These are phyloP conservation scores for Oxyura jamaicensis DNA, from an alignment of 2,113 vertebrate genomes.

Conservation along the genomic window DNA sequence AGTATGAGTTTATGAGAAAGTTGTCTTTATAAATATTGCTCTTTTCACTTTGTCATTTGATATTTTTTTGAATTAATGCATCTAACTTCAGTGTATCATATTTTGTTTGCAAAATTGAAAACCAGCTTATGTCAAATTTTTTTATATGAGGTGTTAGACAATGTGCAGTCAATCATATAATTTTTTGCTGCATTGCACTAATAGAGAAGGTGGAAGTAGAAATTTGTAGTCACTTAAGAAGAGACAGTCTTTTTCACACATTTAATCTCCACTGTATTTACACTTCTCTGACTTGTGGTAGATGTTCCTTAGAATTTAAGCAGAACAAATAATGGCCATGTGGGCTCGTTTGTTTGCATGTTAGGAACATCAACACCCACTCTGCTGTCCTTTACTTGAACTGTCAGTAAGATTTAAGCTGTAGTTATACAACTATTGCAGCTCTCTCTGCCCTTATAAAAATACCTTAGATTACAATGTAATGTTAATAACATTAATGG, in stretches of 20 bases:
- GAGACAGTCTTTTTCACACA: rapidly evolving
- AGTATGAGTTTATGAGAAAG: not conserved
- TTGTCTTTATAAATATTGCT: not conserved
- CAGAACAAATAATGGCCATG: not conserved
- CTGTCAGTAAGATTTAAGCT: not conserved
- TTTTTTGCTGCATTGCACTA: not conserved
- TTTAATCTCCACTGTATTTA: not conserved
- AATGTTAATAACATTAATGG: not conserved
- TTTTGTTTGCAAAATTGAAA: not conserved
- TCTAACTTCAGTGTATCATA: not conserved
- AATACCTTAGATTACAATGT: not conserved
- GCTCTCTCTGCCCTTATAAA: not conserved
- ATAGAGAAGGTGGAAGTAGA: not conserved
- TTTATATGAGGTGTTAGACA: not conserved
- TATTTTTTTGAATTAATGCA: not conserved
- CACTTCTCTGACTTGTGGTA: not conserved
- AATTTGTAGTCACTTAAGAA: not conserved
- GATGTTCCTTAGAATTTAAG: not conserved
- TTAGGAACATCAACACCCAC: not conserved
- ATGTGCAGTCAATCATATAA: not conserved
- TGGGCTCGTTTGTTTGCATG: not conserved
- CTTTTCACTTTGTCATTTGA: not conserved
- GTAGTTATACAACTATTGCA: not conserved
- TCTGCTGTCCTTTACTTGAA: not conserved
- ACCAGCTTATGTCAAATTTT: not conserved